A percentile compares a stretch with the other conserved stretches of the same genome.
Evolutionary conservation across 2,797 vertebrate species (phyloP).

Genomic region (Anguilla obscura): DNA sequence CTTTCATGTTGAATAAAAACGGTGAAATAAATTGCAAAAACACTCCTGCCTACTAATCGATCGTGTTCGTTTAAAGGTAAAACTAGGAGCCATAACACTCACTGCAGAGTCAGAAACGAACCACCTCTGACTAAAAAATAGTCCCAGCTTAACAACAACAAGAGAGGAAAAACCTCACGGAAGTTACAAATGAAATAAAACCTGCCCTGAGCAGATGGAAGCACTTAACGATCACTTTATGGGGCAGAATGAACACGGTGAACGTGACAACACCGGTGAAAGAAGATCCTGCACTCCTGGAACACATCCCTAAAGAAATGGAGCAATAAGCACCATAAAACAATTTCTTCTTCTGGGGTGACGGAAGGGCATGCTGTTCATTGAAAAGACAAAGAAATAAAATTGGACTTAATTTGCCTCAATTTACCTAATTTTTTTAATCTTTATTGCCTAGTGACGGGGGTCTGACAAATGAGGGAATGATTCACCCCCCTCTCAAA

Average conservation of each 20-base stretch:
- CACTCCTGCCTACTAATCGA: background rate
- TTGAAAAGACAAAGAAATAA: background rate
- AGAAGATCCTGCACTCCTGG: background rate
- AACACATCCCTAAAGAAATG: background rate
- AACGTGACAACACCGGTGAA: background rate
- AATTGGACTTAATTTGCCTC: background rate
- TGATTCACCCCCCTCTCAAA: background rate
- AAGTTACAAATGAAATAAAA: conserved; percentile 7
- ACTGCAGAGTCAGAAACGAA: background rate
- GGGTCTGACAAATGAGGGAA: background rate
- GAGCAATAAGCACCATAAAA: background rate
- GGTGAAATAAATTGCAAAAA: background rate
- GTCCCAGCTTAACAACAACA: background rate
- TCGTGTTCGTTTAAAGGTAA: background rate
- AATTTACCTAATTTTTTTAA: background rate
- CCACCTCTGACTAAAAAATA: background rate
- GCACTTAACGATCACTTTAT: background rate
- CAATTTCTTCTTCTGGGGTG: background rate
- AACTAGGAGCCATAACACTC: background rate
- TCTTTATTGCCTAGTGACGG: background rate
- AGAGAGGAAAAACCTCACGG: background rate
- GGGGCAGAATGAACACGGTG: background rate
- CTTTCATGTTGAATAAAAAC: background rate
- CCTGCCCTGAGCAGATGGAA: background rate
- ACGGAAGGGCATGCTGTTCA: background rate